A percentile compares a stretch with the other conserved stretches of the same genome.
These are phyloP conservation scores for Echinops telfairi DNA, from an alignment of 2,113 vertebrate genomes.

Conservation along the genomic window DNA sequence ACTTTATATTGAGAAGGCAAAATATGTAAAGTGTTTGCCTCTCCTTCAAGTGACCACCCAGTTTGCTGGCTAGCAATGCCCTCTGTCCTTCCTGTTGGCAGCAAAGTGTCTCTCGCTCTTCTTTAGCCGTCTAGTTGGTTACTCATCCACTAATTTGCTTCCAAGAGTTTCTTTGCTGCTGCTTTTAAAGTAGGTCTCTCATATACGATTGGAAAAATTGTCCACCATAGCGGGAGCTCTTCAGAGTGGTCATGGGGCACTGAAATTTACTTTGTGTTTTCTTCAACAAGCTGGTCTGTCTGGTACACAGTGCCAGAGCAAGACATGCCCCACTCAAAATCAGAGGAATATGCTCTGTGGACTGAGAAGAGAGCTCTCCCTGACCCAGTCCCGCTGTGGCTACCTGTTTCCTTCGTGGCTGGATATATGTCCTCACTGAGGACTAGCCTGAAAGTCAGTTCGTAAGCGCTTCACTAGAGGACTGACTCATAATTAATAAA, in stretches of 20 bases:
- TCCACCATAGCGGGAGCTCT: neutral
- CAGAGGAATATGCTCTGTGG: too few species aligned
- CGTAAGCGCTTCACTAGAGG: neutral
- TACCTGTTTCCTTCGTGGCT: neutral
- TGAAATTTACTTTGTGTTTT: neutral
- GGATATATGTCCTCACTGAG: neutral
- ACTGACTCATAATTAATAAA: neutral
- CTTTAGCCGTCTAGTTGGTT: neutral
- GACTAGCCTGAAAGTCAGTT: neutral
- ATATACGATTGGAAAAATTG: neutral
- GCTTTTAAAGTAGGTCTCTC: neutral
- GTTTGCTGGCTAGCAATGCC: neutral
- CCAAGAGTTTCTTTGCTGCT: neutral
- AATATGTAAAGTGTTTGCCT: neutral
- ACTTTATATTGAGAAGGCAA: neutral
- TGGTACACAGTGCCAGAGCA: neutral
- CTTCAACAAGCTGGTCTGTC: neutral
- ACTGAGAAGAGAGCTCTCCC: fast-evolving
- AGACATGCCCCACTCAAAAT: neutral
- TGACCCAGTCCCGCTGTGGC: fast-evolving
- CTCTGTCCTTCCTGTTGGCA: neutral
- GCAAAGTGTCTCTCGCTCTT: neutral
- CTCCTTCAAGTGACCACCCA: neutral
- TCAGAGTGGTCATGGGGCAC: fast-evolving
- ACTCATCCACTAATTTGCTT: neutral